These are phyloP conservation scores for Ectropis crepuscularia DNA, from an alignment of 2,888 invertebrate genomes.

Conservation along the genomic window DNA sequence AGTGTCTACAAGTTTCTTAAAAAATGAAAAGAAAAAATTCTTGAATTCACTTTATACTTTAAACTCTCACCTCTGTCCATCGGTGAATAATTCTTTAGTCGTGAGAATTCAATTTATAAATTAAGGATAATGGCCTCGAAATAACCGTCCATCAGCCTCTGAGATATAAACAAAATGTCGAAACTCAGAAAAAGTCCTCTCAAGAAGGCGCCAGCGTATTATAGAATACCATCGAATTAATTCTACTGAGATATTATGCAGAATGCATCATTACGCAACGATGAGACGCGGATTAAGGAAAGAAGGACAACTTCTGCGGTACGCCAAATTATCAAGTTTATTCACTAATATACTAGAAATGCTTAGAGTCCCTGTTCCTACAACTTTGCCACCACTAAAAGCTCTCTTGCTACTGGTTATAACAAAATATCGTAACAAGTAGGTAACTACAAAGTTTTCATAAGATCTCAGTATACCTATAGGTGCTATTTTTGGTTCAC, in stretches of 20 bases:
- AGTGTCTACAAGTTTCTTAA: no score
- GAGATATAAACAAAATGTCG: constrained; percentile 19
- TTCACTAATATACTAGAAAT: not conserved
- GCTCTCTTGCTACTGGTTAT: no score
- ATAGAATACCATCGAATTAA: constrained; percentile 22
- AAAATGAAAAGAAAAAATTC: no score
- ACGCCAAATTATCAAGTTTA: not conserved
- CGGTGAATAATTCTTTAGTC: constrained; percentile 2
- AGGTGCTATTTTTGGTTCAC: no score
- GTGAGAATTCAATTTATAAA: constrained; percentile 18
- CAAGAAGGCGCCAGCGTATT: constrained; percentile 17
- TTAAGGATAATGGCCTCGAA: constrained; percentile 13
- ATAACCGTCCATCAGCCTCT: constrained; percentile 18
- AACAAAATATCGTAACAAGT: no score
- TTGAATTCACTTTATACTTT: no score
- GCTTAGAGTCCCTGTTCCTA: not conserved
- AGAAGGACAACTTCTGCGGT: not conserved
- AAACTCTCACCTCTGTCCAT: constrained; percentile 1
- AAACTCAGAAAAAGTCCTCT: constrained; percentile 16
- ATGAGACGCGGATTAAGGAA: not conserved
- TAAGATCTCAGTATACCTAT: no score
- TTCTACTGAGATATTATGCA: constrained; percentile 23
- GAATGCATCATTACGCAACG: constrained; percentile 26
- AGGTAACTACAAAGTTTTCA: no score
- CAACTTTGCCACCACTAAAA: no score